Evolutionary conservation across 2,888 invertebrate genomes (phyloP).

Genomic region (Mycalesis mineus): DNA sequence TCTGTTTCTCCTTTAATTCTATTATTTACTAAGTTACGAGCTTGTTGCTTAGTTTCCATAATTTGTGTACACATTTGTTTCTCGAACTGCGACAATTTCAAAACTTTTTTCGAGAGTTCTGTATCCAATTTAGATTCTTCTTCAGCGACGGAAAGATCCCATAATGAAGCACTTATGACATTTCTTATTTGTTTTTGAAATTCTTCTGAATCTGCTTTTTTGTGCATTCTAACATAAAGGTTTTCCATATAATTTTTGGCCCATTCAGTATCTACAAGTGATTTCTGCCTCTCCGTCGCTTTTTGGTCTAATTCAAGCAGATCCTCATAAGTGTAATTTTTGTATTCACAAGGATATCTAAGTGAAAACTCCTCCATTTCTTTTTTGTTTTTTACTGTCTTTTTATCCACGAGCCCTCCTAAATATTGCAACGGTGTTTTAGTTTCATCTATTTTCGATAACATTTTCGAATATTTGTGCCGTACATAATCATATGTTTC

Average conservation of each 20-base stretch:
- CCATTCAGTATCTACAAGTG: constrained; percentile 57
- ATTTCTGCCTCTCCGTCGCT: constrained; percentile 44
- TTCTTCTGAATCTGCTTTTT: constrained; percentile 59
- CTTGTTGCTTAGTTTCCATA: constrained; percentile 79
- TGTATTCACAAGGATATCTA: constrained; percentile 54
- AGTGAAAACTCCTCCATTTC: constrained; percentile 59
- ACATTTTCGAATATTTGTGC: constrained; percentile 61
- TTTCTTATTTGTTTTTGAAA: constrained; percentile 73
- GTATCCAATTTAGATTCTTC: constrained; percentile 74
- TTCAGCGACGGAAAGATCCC: constrained; percentile 72
- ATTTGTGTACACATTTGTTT: constrained; percentile 82
- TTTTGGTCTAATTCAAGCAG: constrained; percentile 53
- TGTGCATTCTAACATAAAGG: constrained; percentile 63
- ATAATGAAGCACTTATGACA: constrained; percentile 67
- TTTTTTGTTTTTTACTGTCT: constrained; percentile 41
- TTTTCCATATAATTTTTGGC: constrained; percentile 69
- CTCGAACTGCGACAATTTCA: constrained; percentile 81
- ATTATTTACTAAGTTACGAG: constrained; percentile 74
- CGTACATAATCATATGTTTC: constrained; percentile 60
- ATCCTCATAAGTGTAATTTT: constrained; percentile 64
- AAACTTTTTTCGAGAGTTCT: constrained; percentile 73
- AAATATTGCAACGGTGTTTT: constrained; percentile 39
- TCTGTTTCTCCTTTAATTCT: constrained; percentile 71
- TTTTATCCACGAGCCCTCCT: constrained; percentile 32
- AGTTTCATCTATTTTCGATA: constrained; percentile 51